Percentiles rank a stretch among this genome's conserved stretches.
Evolutionary conservation across 2,888 invertebrate genomes (phyloP).

Genomic region (Metallyticus violacea): DNA sequence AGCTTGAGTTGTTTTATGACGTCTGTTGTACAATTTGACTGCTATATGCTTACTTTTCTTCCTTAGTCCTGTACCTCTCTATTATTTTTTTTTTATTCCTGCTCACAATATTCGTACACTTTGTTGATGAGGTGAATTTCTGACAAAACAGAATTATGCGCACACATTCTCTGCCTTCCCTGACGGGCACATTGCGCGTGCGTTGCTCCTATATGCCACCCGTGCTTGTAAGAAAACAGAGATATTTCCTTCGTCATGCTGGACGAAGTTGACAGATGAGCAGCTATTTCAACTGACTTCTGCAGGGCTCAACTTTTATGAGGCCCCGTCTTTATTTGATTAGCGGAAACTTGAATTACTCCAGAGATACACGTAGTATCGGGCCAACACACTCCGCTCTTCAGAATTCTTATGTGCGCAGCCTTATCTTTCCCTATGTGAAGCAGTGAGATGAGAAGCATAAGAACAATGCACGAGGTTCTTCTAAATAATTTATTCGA

Average conservation of each 20-base stretch:
- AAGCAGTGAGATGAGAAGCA: no score
- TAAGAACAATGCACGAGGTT: no score
- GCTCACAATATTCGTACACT: not conserved
- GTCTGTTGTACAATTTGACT: not conserved
- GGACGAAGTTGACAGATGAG: not conserved
- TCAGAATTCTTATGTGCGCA: no score
- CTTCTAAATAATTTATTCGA: not conserved
- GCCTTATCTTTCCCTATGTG: not conserved
- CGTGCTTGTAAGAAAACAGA: not conserved
- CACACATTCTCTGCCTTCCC: not conserved
- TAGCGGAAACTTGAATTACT: not conserved
- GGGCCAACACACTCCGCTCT: not conserved
- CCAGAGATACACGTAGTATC: not conserved
- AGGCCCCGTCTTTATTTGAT: not conserved
- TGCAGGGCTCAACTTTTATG: not conserved
- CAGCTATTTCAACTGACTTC: not conserved
- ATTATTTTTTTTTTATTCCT: not conserved
- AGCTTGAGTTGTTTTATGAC: not conserved
- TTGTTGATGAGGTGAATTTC: not conserved
- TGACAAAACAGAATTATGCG: not conserved
- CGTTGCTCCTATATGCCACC: not conserved
- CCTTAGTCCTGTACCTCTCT: not conserved
- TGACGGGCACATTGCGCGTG: not conserved
- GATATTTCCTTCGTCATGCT: not conserved
- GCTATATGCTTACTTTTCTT: not conserved